These are phyloP conservation scores for Dermochelys coriacea DNA, from an alignment of 2,797 vertebrate genomes.

Conservation along the genomic window DNA sequence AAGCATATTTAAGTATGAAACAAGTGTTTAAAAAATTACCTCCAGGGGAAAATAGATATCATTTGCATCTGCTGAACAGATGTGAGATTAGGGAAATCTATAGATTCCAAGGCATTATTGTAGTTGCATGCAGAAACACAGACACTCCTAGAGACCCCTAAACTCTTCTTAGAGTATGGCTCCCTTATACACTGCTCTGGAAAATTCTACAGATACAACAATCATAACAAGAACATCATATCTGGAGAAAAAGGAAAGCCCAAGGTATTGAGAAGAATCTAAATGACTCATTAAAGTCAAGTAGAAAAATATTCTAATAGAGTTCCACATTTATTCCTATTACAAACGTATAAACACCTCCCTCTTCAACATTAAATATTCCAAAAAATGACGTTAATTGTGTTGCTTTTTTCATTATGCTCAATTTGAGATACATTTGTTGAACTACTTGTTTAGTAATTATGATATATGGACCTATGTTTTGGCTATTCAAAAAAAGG, in stretches of 20 bases:
- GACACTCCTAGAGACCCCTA: neutral
- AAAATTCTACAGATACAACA: neutral
- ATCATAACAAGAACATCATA: neutral
- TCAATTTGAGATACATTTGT: neutral
- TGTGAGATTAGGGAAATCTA: neutral
- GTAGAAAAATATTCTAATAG: neutral
- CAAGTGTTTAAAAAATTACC: neutral
- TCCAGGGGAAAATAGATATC: neutral
- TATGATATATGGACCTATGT: neutral
- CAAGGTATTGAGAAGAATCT: neutral
- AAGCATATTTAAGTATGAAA: fast-evolving
- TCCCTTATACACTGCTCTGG: neutral
- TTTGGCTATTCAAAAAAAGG: neutral
- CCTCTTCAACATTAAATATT: neutral
- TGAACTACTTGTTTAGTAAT: neutral
- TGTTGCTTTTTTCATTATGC: neutral
- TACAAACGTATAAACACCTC: neutral
- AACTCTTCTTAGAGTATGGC: neutral
- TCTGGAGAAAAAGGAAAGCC: neutral
- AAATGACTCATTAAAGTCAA: neutral
- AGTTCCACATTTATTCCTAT: neutral
- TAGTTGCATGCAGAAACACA: neutral
- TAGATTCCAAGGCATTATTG: neutral
- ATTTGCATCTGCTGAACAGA: neutral
- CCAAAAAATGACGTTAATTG: neutral